Conservation (phyloP, 2,797 vertebrate genomes). For the Syngnathus acus region DNA sequence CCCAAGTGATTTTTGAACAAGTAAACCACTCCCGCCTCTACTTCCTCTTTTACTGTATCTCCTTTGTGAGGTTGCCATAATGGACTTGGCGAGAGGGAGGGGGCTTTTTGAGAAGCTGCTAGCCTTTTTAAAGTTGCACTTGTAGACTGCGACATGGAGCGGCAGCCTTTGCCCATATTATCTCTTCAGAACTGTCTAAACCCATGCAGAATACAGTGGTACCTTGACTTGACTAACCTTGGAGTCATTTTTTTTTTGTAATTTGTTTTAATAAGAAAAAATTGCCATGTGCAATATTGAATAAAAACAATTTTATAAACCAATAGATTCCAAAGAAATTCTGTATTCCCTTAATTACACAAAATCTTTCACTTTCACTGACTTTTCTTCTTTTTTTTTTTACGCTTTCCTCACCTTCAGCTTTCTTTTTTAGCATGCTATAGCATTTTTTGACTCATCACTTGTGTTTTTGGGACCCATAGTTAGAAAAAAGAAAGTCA, state of each 20-base stretch:
- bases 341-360: too few species aligned
- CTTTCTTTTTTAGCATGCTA: too few species aligned
- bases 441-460: too few species aligned
- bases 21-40: neutral
- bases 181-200: neutral
- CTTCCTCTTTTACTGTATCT: constrained; percentile 9
- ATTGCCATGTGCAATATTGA: too few species aligned
- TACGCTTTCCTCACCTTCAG: too few species aligned
- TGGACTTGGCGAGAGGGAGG: neutral
- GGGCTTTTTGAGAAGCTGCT: constrained; percentile 6
- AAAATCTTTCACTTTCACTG: too few species aligned
- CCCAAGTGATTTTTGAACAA: constrained; percentile 77
- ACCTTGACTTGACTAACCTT: neutral
- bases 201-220: neutral
- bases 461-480: too few species aligned
- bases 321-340: too few species aligned
- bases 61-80: constrained; percentile 11
- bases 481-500: too few species aligned
- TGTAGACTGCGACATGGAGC: neutral
- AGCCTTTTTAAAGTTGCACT: neutral
- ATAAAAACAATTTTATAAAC: too few species aligned
- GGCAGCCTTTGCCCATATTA: neutral
- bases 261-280: neutral
- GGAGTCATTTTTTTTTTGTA: neutral
- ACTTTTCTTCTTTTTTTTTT: too few species aligned